Evolutionary conservation across 2,113 vertebrate genomes (phyloP).

Genomic region (Charina bottae): DNA sequence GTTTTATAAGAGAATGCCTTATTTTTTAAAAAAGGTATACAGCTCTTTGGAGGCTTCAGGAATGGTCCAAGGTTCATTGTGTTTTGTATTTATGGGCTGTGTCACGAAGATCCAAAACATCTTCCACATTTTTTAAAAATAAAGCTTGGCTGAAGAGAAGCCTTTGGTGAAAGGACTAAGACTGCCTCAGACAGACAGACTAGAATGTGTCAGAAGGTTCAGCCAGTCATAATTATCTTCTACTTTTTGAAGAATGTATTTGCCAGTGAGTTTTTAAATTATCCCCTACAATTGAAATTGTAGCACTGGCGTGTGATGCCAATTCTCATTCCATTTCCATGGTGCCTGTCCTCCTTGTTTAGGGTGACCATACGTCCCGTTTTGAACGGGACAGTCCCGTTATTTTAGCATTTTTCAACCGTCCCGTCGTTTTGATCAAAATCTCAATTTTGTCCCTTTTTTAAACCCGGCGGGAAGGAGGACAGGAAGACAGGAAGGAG

Average conservation of each 20-base stretch:
- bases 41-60: not conserved
- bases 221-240: not conserved
- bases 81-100: not conserved
- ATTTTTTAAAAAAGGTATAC: not conserved
- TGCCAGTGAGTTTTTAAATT: not conserved
- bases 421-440: too few species aligned
- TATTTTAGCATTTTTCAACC: too few species aligned
- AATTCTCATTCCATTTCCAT: not conserved
- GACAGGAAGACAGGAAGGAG: too few species aligned
- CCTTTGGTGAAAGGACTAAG: too few species aligned
- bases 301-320: not conserved
- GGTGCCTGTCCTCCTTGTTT: not conserved
- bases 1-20: not conserved
- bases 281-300: not conserved
- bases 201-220: not conserved
- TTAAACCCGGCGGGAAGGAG: too few species aligned
- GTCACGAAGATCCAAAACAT: not conserved
- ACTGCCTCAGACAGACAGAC: not conserved
- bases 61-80: not conserved
- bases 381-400: too few species aligned
- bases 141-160: too few species aligned
- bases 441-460: too few species aligned
- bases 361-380: too few species aligned
- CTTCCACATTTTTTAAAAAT: not conserved
- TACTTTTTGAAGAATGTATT: not conserved